These are phyloP conservation scores for Agrilus cyanescens DNA, from an alignment of 2,888 invertebrate species.

Conservation along the genomic window DNA sequence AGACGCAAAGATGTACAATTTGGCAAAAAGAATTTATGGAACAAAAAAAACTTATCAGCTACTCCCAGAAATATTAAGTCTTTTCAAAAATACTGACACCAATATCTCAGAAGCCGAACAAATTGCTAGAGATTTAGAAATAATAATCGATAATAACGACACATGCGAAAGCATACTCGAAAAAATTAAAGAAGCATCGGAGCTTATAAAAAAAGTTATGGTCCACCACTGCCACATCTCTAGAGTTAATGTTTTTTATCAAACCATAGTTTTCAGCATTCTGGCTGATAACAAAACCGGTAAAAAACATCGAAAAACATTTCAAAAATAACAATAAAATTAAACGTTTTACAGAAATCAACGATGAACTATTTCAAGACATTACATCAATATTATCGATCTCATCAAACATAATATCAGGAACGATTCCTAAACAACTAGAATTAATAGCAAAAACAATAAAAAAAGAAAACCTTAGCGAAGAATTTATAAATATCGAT, in stretches of 20 bases:
- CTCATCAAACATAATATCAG: constrained; percentile 58
- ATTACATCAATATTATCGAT: constrained; percentile 55
- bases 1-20: constrained; percentile 38
- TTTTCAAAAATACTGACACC: constrained; percentile 26
- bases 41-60: not conserved
- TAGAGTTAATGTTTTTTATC: constrained; percentile 40
- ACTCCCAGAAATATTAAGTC: constrained; percentile 19
- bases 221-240: constrained; percentile 38
- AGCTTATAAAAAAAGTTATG: constrained; percentile 23
- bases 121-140: constrained; percentile 26
- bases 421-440: constrained; percentile 46
- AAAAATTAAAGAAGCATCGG: constrained; percentile 25
- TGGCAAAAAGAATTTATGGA: constrained; percentile 2
- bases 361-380: constrained; percentile 54
- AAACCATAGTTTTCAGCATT: constrained; percentile 43
- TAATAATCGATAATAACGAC: constrained; percentile 26
- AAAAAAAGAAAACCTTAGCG: constrained; percentile 28
- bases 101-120: constrained; percentile 28
- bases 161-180: constrained; percentile 27
- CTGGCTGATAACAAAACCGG: constrained; percentile 28
- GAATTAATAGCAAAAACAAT: constrained; percentile 25
- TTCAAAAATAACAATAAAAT: not conserved
- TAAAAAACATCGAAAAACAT: constrained; percentile 27
- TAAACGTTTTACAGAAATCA: constrained; percentile 40
- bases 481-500: constrained; percentile 39